A percentile compares a stretch with the other conserved stretches of the same genome.
These are phyloP conservation scores for Cacajao melanocephalus DNA, from an alignment of 2,797 vertebrate species.

Conservation along the genomic window DNA sequence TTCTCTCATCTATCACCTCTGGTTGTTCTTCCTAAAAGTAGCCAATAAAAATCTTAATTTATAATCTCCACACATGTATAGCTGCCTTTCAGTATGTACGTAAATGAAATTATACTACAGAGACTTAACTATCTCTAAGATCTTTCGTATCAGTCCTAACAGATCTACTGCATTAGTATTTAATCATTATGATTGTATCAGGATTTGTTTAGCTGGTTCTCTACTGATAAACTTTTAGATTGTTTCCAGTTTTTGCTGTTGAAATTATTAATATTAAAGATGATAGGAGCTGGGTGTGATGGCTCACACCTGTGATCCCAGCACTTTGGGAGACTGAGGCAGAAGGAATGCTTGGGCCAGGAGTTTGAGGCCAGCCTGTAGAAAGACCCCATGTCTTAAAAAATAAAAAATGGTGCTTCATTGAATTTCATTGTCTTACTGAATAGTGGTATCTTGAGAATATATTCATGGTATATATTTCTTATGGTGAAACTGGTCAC, in stretches of 20 bases:
- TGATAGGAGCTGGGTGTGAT: neutral
- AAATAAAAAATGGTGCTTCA: neutral
- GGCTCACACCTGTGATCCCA: neutral
- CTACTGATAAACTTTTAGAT: neutral
- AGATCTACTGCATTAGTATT: neutral
- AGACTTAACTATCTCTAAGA: neutral
- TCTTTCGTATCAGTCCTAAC: neutral
- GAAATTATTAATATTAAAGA: neutral
- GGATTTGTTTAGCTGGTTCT: neutral
- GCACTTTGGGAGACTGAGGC: neutral
- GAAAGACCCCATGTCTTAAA: neutral
- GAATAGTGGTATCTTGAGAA: neutral
- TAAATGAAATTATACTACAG: neutral
- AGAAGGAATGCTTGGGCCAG: neutral
- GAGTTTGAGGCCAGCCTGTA: neutral
- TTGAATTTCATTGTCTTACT: neutral
- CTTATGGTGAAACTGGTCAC: neutral
- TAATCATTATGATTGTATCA: neutral
- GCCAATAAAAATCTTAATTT: neutral
- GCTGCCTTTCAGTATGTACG: neutral
- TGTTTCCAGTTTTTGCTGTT: neutral
- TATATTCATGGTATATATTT: neutral
- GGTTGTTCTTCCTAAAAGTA: neutral
- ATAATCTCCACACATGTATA: neutral
- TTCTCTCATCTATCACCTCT: neutral